phyloP scores from a whole-genome alignment of 2,113 vertebrate genomes.

The Poeciliopsis occidentalis region DNA sequence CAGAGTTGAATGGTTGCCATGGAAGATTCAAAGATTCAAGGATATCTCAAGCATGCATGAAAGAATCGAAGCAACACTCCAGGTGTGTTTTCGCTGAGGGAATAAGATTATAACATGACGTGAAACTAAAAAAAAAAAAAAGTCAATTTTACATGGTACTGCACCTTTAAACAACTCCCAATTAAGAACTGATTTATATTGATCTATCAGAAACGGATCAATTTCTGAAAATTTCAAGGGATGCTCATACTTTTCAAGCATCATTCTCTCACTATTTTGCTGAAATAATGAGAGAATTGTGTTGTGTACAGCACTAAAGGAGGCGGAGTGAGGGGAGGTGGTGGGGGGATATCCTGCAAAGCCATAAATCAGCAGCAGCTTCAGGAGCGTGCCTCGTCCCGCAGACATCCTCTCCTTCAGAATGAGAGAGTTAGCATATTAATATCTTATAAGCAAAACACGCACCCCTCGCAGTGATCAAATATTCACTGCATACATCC shows the following conservation, averaged over 20 bases:
- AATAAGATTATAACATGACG: no score
- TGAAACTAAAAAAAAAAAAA: no score
- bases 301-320: conserved; percentile 44
- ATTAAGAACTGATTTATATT: conserved; percentile 19
- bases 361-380: conserved; percentile 61
- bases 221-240: not conserved
- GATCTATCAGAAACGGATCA: not conserved
- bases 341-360: conserved; percentile 32
- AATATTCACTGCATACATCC: conserved; percentile 77
- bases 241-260: not conserved
- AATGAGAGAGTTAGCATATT: conserved; percentile 63
- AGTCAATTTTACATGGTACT: no score
- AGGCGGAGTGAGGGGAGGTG: conserved; percentile 5
- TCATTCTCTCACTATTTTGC: conserved; percentile 15
- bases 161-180: no score
- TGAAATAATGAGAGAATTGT: conserved; percentile 37
- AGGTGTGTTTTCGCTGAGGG: no score
- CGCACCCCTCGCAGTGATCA: conserved; percentile 66
- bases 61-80: no score
- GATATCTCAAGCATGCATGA: no score
- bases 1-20: no score
- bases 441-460: conserved; percentile 71
- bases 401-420: conserved; percentile 33
- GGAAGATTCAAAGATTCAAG: no score
- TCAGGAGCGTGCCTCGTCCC: conserved; percentile 31